phyloP scores from a whole-genome alignment of 2,797 vertebrate species.

The Macrochelys suwanniensis region DNA sequence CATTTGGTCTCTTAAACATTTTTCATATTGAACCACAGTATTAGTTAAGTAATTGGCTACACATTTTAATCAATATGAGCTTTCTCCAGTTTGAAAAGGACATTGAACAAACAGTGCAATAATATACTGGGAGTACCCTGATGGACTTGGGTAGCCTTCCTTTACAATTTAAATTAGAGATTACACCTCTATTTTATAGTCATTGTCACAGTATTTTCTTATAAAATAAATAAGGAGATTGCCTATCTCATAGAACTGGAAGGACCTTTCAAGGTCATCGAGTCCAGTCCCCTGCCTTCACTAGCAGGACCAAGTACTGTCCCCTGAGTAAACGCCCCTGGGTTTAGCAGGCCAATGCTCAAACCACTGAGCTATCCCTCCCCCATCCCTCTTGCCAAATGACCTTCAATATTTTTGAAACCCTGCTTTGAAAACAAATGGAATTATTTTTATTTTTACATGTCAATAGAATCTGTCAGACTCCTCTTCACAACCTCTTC shows the following conservation, averaged over 20 bases:
- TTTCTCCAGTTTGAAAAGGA: not conserved
- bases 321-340: too few species aligned
- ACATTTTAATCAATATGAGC: not conserved
- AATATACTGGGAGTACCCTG: not conserved
- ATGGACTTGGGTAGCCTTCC: not conserved
- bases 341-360: too few species aligned
- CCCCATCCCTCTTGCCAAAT: not conserved
- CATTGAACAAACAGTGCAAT: fast-evolving
- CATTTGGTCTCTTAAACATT: not conserved
- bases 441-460: not conserved
- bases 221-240: too few species aligned
- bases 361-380: too few species aligned
- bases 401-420: not conserved
- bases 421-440: not conserved
- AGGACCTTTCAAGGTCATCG: too few species aligned
- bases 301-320: too few species aligned
- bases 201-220: not conserved
- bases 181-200: not conserved
- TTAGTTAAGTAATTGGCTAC: not conserved
- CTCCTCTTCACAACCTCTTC: not conserved
- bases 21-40: not conserved
- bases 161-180: not conserved
- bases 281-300: too few species aligned
- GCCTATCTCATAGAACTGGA: too few species aligned
- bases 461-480: not conserved